A percentile compares a stretch with the other conserved stretches of the same genome.
phyloP scores from a whole-genome alignment of 2,888 invertebrate species.

The Hofmannophila pseudospretella region DNA sequence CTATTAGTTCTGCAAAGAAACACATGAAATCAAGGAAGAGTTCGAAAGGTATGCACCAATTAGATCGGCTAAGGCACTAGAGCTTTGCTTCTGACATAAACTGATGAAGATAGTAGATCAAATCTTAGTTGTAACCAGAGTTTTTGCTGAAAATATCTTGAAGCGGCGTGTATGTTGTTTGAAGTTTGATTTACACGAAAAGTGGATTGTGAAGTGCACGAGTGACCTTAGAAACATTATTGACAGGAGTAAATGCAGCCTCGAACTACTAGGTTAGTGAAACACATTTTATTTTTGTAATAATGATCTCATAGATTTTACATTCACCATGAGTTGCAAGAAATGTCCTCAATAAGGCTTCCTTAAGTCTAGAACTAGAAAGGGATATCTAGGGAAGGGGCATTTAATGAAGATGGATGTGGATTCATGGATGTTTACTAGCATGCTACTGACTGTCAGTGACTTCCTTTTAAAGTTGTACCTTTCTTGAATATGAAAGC shows the following conservation, averaged over 20 bases:
- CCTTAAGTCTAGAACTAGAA: too few relatives aligned
- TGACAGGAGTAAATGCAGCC: not conserved
- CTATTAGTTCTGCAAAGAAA: slow-evolving; percentile 49
- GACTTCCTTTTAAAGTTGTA: too few relatives aligned
- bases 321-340: not conserved
- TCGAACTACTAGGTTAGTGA: not conserved
- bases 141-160: too few relatives aligned
- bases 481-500: too few relatives aligned
- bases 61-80: slow-evolving; percentile 8
- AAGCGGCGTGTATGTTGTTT: too few relatives aligned
- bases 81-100: too few relatives aligned
- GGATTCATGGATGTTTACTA: too few relatives aligned
- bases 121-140: too few relatives aligned
- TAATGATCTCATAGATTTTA: slow-evolving; percentile 2
- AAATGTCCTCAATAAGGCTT: too few relatives aligned
- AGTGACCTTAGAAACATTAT: not conserved
- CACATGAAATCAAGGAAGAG: slow-evolving; percentile 35
- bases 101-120: not conserved
- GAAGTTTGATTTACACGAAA: not conserved
- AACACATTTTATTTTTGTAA: slow-evolving; percentile 1
- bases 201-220: not conserved
- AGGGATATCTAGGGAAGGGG: too few relatives aligned
- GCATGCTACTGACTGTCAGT: too few relatives aligned
- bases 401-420: too few relatives aligned
- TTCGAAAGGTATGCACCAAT: slow-evolving; percentile 33